These are phyloP conservation scores for Notodonta dromedarius DNA, from an alignment of 2,888 invertebrate genomes.

Conservation along the genomic window DNA sequence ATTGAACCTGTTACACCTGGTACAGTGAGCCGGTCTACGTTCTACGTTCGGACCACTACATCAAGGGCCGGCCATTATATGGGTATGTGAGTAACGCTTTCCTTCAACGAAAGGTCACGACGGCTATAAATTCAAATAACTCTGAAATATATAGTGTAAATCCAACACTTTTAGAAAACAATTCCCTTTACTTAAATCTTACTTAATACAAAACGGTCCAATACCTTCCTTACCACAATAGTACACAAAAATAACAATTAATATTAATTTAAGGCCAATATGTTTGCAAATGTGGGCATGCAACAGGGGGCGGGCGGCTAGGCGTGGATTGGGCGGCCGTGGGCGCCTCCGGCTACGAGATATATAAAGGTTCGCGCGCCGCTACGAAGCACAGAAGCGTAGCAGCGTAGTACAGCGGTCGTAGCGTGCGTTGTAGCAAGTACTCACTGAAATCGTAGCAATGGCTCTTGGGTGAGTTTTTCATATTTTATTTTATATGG, in stretches of 20 bases:
- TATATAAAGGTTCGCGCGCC: conserved; percentile 63
- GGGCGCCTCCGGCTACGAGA: conserved; percentile 40
- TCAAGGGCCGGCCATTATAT: too few species aligned
- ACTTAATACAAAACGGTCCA: conserved; percentile 1
- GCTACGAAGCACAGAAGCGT: conserved; percentile 52
- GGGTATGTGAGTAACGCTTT: too few species aligned
- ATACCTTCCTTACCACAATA: conserved; percentile 17
- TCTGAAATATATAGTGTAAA: background rate
- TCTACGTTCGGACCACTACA: too few species aligned
- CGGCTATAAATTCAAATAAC: too few species aligned
- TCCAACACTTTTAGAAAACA: background rate
- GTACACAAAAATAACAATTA: conserved; percentile 46
- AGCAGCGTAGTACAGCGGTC: conserved; percentile 43
- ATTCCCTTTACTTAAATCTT: conserved; percentile 3
- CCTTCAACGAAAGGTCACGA: too few species aligned
- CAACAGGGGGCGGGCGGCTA: conserved; percentile 44
- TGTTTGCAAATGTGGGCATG: conserved; percentile 37
- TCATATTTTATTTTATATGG: conserved; percentile 2
- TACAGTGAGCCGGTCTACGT: too few species aligned
- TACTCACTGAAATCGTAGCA: conserved; percentile 25
- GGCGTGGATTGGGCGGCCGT: conserved; percentile 52
- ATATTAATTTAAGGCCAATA: conserved; percentile 44
- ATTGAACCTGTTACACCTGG: too few species aligned
- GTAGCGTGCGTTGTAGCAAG: conserved; percentile 39
- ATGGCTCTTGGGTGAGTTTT: conserved; percentile 51